Evolutionary conservation across 2,888 invertebrate species (phyloP).

Genomic region (Mythimna vitellina): DNA sequence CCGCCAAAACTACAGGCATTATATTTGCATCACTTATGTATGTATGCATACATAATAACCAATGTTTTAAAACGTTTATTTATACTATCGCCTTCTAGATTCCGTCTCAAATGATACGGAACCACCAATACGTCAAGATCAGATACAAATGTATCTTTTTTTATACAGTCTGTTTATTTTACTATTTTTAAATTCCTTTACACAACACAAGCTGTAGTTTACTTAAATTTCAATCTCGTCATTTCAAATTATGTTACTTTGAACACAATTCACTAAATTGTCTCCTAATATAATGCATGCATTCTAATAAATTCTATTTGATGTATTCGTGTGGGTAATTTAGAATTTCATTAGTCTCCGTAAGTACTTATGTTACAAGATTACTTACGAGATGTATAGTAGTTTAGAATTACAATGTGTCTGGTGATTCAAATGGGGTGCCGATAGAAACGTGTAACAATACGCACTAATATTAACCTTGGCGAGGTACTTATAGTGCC

Average conservation of each 20-base stretch:
- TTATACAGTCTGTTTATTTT: too few species aligned
- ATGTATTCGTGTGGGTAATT: neutral
- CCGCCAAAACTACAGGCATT: too few species aligned
- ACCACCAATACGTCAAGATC: too few species aligned
- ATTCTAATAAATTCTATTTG: neutral
- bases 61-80: too few species aligned
- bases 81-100: too few species aligned
- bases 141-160: too few species aligned
- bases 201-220: too few species aligned
- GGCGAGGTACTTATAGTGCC: neutral
- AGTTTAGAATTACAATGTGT: slow-evolving; percentile 13
- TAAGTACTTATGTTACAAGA: neutral
- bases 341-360: slow-evolving; percentile 1
- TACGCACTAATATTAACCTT: slow-evolving; percentile 30
- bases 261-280: neutral
- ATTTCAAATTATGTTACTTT: neutral
- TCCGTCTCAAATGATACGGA: too few species aligned
- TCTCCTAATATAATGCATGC: neutral
- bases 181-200: too few species aligned
- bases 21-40: too few species aligned
- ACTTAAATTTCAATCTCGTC: too few species aligned
- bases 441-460: slow-evolving; percentile 14
- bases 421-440: slow-evolving; percentile 21
- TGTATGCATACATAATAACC: too few species aligned
- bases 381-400: neutral